phyloP scores from a whole-genome alignment of 1,140 invertebrate genomes.

The Pygmarrhopalites habei region DNA sequence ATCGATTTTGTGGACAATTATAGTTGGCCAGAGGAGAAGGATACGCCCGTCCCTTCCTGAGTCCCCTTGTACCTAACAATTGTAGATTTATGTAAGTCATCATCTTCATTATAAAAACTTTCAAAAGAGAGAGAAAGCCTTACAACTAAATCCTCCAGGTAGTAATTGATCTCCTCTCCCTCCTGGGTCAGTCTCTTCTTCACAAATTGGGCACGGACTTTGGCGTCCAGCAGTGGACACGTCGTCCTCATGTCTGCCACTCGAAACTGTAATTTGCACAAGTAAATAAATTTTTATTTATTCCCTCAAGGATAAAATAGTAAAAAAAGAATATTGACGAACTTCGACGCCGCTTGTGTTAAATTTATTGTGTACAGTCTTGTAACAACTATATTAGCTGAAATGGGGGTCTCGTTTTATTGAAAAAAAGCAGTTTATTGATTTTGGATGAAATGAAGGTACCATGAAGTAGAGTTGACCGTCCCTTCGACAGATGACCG shows the following conservation, averaged over 20 bases:
- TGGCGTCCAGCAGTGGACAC: slow-evolving; percentile 83
- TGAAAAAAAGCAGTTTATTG: too few relatives aligned
- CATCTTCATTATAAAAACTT: neutral
- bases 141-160: slow-evolving; percentile 54
- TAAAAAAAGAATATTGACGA: too few relatives aligned
- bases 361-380: too few relatives aligned
- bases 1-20: slow-evolving; percentile 56
- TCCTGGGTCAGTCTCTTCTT: slow-evolving; percentile 66
- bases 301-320: too few relatives aligned
- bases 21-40: slow-evolving; percentile 62
- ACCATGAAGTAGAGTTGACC: slow-evolving; percentile 77
- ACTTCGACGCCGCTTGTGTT: too few relatives aligned
- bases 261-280: too few relatives aligned
- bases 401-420: too few relatives aligned
- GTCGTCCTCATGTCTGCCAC: slow-evolving; percentile 69
- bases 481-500: slow-evolving; percentile 77
- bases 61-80: slow-evolving; percentile 55
- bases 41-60: slow-evolving; percentile 64
- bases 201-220: slow-evolving; percentile 77
- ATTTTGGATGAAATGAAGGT: too few relatives aligned
- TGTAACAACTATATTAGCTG: too few relatives aligned
- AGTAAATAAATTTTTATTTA: too few relatives aligned
- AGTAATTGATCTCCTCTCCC: slow-evolving; percentile 69
- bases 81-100: neutral
- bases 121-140: neutral